Evolutionary conservation across 1,140 invertebrate species (phyloP), one percentile per base, ranked within the genome.

Genomic region (Caenorhabditis tropicalis): DNA sequence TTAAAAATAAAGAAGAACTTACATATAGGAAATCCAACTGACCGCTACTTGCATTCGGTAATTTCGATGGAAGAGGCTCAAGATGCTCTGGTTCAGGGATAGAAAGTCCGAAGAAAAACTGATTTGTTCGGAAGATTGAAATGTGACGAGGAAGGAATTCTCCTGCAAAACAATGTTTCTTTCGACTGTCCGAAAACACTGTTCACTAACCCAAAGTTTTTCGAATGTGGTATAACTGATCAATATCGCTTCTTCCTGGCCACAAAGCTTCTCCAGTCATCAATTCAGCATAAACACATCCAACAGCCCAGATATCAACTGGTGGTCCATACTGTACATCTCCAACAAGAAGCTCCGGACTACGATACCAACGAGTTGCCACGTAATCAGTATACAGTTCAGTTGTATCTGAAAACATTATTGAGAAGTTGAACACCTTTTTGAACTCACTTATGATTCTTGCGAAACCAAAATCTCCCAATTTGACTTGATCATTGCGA

Each of bases 301-400:
- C 93, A 53, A 93, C 92, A 33, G 96, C 97, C 97, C 97, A 99
- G 16, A 99, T 95, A 91, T 99, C 97, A 0, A 99, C 98, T 0
- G 96, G 95, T 0, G 96, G 95, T 7, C 97, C 96, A 91, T 99
- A 99, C 90, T 96, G 95, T 2, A 96, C 98, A 91, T 99, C 98
- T 0, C 98, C 98, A 0, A 99, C 97, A 31, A 99, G 93, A 12
- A 98, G 93, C 92, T 99, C 98, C 0, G 96, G 88, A 82, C 96
- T 95, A 81, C 98, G 93, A 92, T 99, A 99, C 97, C 97, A 99
- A 31, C 98, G 93, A 7, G 98, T 99, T 2, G 98, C 98, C 60
- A 99, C 98, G 92, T 99, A 99, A 92, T 99, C 98, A 80, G 98
- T 99, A 91, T 98, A 99, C 91, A 97, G 96, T 93, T 98, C 97